Conservation (phyloP, 2,888 invertebrate species). For the Thecophora atra region DNA sequence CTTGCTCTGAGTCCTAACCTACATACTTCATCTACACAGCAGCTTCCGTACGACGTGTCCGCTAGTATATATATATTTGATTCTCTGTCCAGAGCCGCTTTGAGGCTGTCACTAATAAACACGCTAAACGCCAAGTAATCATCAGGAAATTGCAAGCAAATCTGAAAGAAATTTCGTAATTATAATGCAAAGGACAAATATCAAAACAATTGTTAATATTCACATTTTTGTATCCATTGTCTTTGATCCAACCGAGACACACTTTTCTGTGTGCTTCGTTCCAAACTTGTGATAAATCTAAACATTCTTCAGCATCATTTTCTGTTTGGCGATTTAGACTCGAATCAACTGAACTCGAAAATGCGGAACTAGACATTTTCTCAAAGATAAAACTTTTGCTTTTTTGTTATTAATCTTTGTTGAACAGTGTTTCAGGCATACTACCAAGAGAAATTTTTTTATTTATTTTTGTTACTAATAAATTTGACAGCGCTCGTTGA, state of each 20-base stretch:
- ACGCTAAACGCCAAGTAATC: conserved; percentile 76
- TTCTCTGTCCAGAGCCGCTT: conserved; percentile 58
- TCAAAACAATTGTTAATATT: conserved; percentile 42
- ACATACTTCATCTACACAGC: conserved; percentile 63
- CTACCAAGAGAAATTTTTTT: no score
- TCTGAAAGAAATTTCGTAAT: conserved; percentile 67
- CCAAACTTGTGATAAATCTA: conserved; percentile 60
- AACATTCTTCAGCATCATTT: conserved; percentile 41
- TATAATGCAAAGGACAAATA: background rate
- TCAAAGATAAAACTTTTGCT: background rate
- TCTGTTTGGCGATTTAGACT: conserved; percentile 58
- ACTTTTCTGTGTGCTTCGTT: conserved; percentile 56
- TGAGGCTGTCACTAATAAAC: conserved; percentile 72
- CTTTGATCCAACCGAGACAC: conserved; percentile 73
- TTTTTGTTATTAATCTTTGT: no score
- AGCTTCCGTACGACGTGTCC: conserved; percentile 92
- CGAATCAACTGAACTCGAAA: conserved; percentile 60
- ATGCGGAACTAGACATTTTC: conserved; percentile 51
- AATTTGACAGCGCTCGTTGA: no score
- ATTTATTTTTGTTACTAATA: no score
- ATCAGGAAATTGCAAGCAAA: conserved; percentile 94
- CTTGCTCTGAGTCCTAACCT: background rate
- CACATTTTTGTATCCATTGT: conserved; percentile 75
- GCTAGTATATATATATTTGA: conserved; percentile 81
- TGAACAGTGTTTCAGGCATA: no score